A percentile compares a stretch with the other conserved stretches of the same genome.
Evolutionary conservation across 2,113 vertebrate genomes (phyloP).

Genomic region (Pungitius pungitius): DNA sequence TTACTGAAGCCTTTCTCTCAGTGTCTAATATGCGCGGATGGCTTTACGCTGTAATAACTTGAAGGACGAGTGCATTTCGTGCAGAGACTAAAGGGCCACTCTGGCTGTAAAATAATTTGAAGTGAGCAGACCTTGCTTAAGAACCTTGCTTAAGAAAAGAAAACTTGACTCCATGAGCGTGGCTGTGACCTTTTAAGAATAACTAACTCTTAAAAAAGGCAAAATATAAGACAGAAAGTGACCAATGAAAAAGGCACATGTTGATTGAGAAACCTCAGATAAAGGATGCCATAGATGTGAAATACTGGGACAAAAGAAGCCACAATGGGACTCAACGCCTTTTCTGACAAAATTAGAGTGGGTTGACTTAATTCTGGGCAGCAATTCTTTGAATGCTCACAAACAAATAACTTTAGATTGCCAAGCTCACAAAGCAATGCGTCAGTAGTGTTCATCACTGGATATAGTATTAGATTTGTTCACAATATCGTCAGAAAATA

Average conservation of each 20-base stretch:
- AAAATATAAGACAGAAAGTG: conserved; percentile 30
- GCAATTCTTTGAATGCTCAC: conserved; percentile 58
- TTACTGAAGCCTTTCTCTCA: not conserved
- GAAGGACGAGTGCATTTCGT: not conserved
- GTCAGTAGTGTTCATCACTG: conserved; percentile 65
- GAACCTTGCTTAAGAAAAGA: conserved; percentile 63
- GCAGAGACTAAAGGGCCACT: not conserved
- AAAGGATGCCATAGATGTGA: conserved; percentile 25
- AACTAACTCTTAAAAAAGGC: conserved; percentile 37
- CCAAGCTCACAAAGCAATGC: conserved; percentile 35
- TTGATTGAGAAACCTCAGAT: conserved; percentile 11
- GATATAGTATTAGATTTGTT: conserved; percentile 52
- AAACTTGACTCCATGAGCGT: conserved; percentile 49
- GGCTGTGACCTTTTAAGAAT: conserved; percentile 36
- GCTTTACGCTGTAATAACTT: not conserved
- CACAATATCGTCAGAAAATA: conserved; percentile 65
- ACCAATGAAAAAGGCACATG: conserved; percentile 16
- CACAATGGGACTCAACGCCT: conserved; percentile 5
- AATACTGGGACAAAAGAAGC: conserved; percentile 31
- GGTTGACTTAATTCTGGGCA: conserved; percentile 32
- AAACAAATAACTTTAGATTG: conserved; percentile 66
- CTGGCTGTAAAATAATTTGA: not conserved
- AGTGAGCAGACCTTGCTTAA: conserved; percentile 20
- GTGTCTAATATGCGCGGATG: not conserved
- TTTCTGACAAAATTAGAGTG: conserved; percentile 33